Percentiles rank a stretch among this genome's conserved stretches.
phyloP scores from a whole-genome alignment of 1,140 invertebrate species.

The Drosophila azteca region DNA sequence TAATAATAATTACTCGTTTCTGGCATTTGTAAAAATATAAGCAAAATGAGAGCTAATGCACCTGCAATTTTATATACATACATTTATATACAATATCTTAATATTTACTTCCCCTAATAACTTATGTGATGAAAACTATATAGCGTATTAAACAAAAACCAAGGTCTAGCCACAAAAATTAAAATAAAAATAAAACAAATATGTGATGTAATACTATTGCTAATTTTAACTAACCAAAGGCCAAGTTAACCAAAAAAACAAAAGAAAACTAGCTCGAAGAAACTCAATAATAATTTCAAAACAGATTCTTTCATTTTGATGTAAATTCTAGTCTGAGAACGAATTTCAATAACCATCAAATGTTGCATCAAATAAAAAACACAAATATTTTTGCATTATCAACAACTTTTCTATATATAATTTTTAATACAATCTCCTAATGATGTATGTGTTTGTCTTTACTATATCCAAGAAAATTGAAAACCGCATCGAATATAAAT shows the following conservation, averaged over 20 bases:
- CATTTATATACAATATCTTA: conserved; percentile 41
- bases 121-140: conserved; percentile 60
- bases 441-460: conserved; percentile 73
- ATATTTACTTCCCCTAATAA: conserved; percentile 51
- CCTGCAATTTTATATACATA: conserved; percentile 70
- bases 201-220: conserved; percentile 81
- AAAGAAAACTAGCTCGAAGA: conserved; percentile 54
- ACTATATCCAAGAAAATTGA: conserved; percentile 25
- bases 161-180: conserved; percentile 28
- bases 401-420: conserved; percentile 32
- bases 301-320: conserved; percentile 62
- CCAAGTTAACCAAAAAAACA: conserved; percentile 83
- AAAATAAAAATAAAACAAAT: conserved; percentile 41
- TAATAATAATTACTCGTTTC: conserved; percentile 2
- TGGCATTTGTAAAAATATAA: conserved; percentile 44
- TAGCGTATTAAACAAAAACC: conserved; percentile 61
- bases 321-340: conserved; percentile 61
- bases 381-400: conserved; percentile 36
- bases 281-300: conserved; percentile 37
- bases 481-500: conserved; percentile 9
- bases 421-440: conserved; percentile 34
- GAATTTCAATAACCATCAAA: conserved; percentile 71
- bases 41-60: conserved; percentile 63
- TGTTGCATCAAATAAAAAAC: conserved; percentile 68
- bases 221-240: conserved; percentile 84